Evolutionary conservation across 1,140 invertebrate species (phyloP).

Genomic region (Micrasema minimum): DNA sequence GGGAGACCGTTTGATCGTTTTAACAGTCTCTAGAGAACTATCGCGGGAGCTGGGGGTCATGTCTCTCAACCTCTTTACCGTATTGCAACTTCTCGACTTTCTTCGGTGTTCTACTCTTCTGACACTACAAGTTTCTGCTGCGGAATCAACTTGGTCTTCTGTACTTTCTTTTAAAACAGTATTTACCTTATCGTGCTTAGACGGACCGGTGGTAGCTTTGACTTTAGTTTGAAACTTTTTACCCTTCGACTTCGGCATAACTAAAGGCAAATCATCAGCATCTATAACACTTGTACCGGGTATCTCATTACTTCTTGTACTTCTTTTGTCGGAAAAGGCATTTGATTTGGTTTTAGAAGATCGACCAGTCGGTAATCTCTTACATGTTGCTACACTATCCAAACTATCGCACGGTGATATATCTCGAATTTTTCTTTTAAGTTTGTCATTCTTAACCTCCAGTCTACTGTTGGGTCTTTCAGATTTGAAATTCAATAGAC

Average conservation of each 20-base stretch:
- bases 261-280: conserved; percentile 41
- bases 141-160: conserved; percentile 29
- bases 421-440: conserved; percentile 64
- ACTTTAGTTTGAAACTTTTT: conserved; percentile 21
- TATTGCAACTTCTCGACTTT: conserved; percentile 62
- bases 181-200: conserved; percentile 23
- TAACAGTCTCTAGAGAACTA: conserved; percentile 64
- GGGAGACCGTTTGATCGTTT: conserved; percentile 54
- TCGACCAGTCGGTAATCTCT: conserved; percentile 60
- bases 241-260: conserved; percentile 10
- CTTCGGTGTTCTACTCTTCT: conserved; percentile 57
- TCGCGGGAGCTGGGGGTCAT: conserved; percentile 63
- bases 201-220: conserved; percentile 5
- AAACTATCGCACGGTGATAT: conserved; percentile 66
- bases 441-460: conserved; percentile 60
- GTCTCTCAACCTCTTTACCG: conserved; percentile 59
- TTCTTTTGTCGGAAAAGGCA: conserved; percentile 19
- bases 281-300: conserved; percentile 15
- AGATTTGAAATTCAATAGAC: conserved; percentile 62
- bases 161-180: conserved; percentile 26
- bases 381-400: conserved; percentile 62
- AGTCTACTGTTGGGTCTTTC: conserved; percentile 57
- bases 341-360: conserved; percentile 44
- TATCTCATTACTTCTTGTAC: conserved; percentile 35
- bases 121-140: conserved; percentile 23